A percentile compares a stretch with the other conserved stretches of the same genome.
Evolutionary conservation across 1,140 invertebrate species (phyloP).

Genomic region (Agrypnia vestita): DNA sequence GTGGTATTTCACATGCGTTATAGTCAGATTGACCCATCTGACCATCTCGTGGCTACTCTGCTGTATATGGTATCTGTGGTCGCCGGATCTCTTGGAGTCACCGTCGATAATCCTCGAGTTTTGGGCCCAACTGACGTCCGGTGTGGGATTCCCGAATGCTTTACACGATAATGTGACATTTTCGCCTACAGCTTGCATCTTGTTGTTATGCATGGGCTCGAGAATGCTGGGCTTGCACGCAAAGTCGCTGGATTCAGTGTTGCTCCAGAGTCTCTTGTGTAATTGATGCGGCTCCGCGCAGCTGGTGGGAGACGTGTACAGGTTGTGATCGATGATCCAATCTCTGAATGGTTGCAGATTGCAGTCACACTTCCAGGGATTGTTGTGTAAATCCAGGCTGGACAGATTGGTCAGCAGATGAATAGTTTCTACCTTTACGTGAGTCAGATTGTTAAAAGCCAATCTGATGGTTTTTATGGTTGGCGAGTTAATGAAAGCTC

Average conservation of each 20-base stretch:
- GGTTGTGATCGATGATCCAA: constrained; percentile 81
- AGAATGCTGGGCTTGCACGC: constrained; percentile 87
- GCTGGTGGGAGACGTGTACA: constrained; percentile 81
- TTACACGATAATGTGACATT: constrained; percentile 85
- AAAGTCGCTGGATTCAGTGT: constrained; percentile 82
- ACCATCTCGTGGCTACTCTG: constrained; percentile 68
- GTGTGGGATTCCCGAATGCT: constrained; percentile 83
- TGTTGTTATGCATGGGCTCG: constrained; percentile 71
- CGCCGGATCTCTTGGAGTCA: constrained; percentile 73
- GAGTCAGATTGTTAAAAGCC: constrained; percentile 81
- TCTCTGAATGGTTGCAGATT: constrained; percentile 84
- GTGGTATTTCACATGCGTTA: constrained; percentile 78
- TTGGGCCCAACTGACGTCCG: constrained; percentile 83
- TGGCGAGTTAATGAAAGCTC: constrained; percentile 81
- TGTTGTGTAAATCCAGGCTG: constrained; percentile 85
- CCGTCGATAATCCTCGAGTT: constrained; percentile 77
- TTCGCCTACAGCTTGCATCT: constrained; percentile 75
- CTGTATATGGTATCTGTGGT: constrained; percentile 68
- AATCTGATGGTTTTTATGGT: constrained; percentile 80
- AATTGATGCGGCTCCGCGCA: constrained; percentile 81
- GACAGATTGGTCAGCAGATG: constrained; percentile 77
- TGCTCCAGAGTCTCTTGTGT: constrained; percentile 80
- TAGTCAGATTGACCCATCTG: constrained; percentile 85
- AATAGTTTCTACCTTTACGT: constrained; percentile 76
- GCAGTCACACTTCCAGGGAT: constrained; percentile 93